Base-by-base conservation (phyloP, 23 tunicate species). In the Diplosoma virens region DNA sequence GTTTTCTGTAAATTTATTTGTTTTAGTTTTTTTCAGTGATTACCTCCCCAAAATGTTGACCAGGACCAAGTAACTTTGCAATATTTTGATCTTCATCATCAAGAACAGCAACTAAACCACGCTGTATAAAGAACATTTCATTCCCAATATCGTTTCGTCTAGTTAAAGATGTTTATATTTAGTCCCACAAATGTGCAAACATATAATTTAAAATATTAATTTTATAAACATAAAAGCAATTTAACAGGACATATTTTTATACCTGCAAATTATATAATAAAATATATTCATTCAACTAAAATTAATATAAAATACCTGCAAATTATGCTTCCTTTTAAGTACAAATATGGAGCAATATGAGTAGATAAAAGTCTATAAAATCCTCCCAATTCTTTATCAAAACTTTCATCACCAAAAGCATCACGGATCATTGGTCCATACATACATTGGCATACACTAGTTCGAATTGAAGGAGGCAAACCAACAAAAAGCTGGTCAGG, bases 251-350 rank as follows among this genome's bases (percentile, higher is more conserved):
- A n/a, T n/a, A n/a, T n/a, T n/a, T n/a, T n/a, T n/a, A n/a, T n/a
- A n/a, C n/a, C n/a, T n/a, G n/a, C n/a, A n/a, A n/a, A n/a, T n/a
- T n/a, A n/a, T n/a, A n/a, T n/a, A n/a, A n/a, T n/a, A n/a, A n/a
- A n/a, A n/a, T n/a, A n/a, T n/a, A n/a, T n/a, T n/a, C n/a, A n/a
- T n/a, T n/a, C n/a, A n/a, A n/a, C n/a, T n/a, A n/a, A n/a, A n/a
- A n/a, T n/a, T n/a, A n/a, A n/a, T n/a, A n/a, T n/a, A n/a, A 11
- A 47, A 3, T 33, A 92, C 97, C 97, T 92, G 97, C 91, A 92
- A 1, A 92, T 76, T 32, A 85, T 77, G 53, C 84, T 76, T 31
- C 73, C 54, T 31, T 80, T 85, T 46, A 92, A 30, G 50, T 73
- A 92, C 26, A 92, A 59, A 7, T 30, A 26, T 1, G 97, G 97